Conservation (phyloP, 1,140 invertebrate species). For the Zaprionus taronus region DNA sequence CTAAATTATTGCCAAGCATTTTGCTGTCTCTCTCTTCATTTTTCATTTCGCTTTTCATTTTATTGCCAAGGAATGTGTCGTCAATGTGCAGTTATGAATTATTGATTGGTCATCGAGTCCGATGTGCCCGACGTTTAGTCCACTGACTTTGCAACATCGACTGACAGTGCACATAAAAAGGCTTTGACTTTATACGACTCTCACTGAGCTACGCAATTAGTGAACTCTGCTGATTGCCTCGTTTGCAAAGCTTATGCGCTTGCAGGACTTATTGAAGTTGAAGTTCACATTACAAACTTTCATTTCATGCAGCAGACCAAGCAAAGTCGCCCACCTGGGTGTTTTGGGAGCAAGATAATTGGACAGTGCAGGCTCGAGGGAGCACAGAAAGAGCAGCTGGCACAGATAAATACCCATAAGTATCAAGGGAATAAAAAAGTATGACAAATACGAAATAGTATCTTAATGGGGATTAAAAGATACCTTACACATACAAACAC, state of each 20-base stretch:
- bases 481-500: too few species aligned
- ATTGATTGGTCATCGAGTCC: conserved; percentile 64
- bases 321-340: neutral
- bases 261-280: conserved; percentile 28
- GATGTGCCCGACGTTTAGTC: conserved; percentile 42
- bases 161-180: neutral
- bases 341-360: neutral
- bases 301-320: neutral
- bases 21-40: conserved; percentile 63
- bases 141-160: conserved; percentile 38
- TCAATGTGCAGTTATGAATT: conserved; percentile 79
- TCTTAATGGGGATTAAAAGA: too few species aligned
- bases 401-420: too few species aligned
- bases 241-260: conserved; percentile 15
- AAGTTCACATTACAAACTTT: conserved; percentile 6
- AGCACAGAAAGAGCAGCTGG: neutral
- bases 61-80: conserved; percentile 69
- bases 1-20: conserved; percentile 31
- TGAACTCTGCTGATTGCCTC: conserved; percentile 12
- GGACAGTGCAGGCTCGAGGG: neutral
- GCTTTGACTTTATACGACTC: neutral
- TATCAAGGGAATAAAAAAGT: too few species aligned
- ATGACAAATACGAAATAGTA: too few species aligned
- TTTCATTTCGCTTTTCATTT: conserved; percentile 68
- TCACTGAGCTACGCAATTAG: conserved; percentile 20